Percentiles rank a stretch among this genome's conserved stretches.
Evolutionary conservation across 92 coral and sea anemone species (phyloP).

Genomic region (Umimayanthus chanpuru): DNA sequence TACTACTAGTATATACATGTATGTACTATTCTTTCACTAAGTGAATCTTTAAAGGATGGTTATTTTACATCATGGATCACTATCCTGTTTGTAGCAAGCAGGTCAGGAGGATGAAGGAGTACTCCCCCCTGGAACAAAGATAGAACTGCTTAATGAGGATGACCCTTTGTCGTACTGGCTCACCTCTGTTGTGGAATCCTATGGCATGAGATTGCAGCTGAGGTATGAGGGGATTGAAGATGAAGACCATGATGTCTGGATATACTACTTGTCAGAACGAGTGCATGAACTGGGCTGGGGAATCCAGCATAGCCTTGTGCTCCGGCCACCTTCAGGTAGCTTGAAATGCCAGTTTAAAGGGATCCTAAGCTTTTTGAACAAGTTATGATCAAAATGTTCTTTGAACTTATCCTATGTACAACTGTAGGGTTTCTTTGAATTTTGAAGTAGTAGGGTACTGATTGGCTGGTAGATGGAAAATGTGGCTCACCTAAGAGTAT

Average conservation of each 20-base stretch:
- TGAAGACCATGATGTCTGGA: slow-evolving; percentile 75
- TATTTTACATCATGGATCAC: neutral
- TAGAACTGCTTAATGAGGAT: slow-evolving; percentile 68
- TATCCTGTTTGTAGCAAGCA: slow-evolving; percentile 34
- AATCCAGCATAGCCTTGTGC: slow-evolving; percentile 61
- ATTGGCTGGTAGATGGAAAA: too few relatives aligned
- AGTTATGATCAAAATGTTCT: neutral
- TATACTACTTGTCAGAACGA: slow-evolving; percentile 65
- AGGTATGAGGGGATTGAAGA: slow-evolving; percentile 66
- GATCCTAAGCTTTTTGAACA: neutral
- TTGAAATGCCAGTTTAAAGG: neutral
- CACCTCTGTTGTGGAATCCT: slow-evolving; percentile 69
- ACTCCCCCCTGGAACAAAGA: slow-evolving; percentile 63
- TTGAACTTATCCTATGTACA: too few relatives aligned
- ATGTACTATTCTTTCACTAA: too few relatives aligned
- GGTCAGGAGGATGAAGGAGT: slow-evolving; percentile 56
- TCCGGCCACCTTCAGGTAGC: slow-evolving; percentile 62
- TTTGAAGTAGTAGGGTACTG: too few relatives aligned
- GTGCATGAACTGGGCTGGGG: slow-evolving; percentile 86
- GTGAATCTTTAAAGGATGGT: too few relatives aligned
- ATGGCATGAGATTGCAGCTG: slow-evolving; percentile 73
- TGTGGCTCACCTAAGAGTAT: too few relatives aligned
- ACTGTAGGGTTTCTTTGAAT: too few relatives aligned
- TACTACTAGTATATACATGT: too few relatives aligned
- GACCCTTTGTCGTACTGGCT: slow-evolving; percentile 78